These are phyloP conservation scores for Drosophila fuyamai DNA, from an alignment of 1,140 invertebrate species.

Conservation along the genomic window DNA sequence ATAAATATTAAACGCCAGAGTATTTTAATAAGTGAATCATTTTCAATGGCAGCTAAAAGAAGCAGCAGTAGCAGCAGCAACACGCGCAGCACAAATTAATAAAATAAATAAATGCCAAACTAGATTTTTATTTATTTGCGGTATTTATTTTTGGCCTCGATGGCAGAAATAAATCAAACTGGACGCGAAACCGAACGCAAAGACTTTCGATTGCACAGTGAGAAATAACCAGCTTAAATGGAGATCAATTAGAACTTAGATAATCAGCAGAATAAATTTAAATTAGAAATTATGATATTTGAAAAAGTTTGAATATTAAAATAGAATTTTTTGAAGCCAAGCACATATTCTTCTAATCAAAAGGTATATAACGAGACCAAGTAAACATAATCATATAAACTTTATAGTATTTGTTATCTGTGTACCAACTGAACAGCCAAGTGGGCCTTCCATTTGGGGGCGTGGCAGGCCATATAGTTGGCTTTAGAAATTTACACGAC, in stretches of 20 bases:
- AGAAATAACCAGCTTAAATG: neutral
- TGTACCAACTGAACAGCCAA: neutral
- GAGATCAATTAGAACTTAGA: neutral
- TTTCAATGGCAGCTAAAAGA: slow-evolving; percentile 37
- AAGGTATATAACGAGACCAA: too few relatives aligned
- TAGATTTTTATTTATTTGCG: slow-evolving; percentile 58
- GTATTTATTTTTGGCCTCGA: slow-evolving; percentile 77
- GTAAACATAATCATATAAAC: too few relatives aligned
- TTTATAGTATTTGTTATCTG: neutral
- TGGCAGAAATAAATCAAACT: slow-evolving; percentile 73
- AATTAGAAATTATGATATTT: neutral
- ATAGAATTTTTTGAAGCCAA: too few relatives aligned
- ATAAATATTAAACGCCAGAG: slow-evolving; percentile 62
- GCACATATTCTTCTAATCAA: too few relatives aligned
- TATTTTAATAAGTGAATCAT: slow-evolving; percentile 69
- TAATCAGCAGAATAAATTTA: too few relatives aligned
- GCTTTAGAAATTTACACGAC: slow-evolving; percentile 74
- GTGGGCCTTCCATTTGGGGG: slow-evolving; percentile 22
- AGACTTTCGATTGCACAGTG: slow-evolving; percentile 21
- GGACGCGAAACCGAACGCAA: slow-evolving; percentile 39
- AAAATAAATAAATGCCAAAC: slow-evolving; percentile 77
- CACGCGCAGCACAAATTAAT: slow-evolving; percentile 79
- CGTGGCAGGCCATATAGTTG: slow-evolving; percentile 61
- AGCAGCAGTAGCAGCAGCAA: slow-evolving; percentile 38
- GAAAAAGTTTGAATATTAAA: neutral